phyloP scores from a whole-genome alignment of 2,797 vertebrate genomes.

The Varecia variegata region DNA sequence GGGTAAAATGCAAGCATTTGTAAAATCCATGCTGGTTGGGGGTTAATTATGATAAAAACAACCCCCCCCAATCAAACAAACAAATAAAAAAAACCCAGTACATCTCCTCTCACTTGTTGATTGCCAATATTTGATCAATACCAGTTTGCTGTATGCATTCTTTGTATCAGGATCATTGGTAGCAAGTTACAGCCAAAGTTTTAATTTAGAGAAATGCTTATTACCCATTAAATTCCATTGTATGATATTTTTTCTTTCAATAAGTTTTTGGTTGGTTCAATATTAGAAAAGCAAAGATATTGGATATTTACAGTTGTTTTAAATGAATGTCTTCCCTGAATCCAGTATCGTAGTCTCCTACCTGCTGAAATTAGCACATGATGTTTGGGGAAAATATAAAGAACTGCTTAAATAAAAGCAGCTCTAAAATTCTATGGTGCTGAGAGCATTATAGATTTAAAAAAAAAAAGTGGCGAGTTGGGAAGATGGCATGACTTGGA shows the following conservation, averaged over 20 bases:
- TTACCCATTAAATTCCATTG: not conserved
- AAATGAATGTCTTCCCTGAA: not conserved
- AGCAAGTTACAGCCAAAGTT: not conserved
- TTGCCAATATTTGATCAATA: not conserved
- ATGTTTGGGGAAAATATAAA: not conserved
- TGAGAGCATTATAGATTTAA: not conserved
- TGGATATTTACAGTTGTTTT: not conserved
- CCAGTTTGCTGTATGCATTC: not conserved
- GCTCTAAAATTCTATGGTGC: not conserved
- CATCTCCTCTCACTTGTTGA: not conserved
- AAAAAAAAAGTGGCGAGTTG: not conserved
- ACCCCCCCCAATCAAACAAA: not conserved
- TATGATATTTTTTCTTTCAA: not conserved
- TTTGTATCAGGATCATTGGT: not conserved
- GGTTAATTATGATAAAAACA: not conserved
- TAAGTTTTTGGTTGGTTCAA: not conserved
- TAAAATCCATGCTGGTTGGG: not conserved
- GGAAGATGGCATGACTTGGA: not conserved
- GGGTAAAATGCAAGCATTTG: not conserved
- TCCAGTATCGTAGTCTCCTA: not conserved
- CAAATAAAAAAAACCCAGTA: not conserved
- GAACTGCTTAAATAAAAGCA: not conserved
- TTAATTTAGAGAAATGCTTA: not conserved
- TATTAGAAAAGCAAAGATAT: constrained; percentile 32
- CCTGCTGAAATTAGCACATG: not conserved